Evolutionary conservation across 2,797 vertebrate genomes (phyloP), one percentile per base, ranked within the genome.

Genomic region (Carapus acus): DNA sequence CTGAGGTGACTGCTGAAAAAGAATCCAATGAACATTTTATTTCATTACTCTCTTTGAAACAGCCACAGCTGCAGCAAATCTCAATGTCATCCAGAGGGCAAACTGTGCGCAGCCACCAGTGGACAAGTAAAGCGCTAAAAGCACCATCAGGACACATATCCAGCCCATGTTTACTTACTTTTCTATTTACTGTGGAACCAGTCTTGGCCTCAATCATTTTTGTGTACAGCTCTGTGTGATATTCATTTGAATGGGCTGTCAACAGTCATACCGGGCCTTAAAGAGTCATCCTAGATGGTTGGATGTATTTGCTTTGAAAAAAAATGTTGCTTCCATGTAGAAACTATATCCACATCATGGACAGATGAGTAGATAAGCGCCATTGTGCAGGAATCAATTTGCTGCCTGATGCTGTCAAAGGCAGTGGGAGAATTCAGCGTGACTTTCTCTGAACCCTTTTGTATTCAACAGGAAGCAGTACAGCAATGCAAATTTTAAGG

Each of bases 81-180:
- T 64, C 73, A 82, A 85, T 82, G 81, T 80, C 79, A 71, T 65
- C 59, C 59, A 71, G 64, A 80, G 77, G 78, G 58, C 74, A 76
- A 80, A 69, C 1, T 3, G 8, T 53, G 64, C 37, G 73, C 58
- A 40, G 43, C 38, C 13, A 23, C 44, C 9, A 15, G 47, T 31
- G 40, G 65, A 62, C 21, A 44, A 56, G 55, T 50, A 9, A 44
- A 55, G 52, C 53, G 40, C 63, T 40, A 58, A 34, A 44, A 6
- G 40, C 48, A 19, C 3, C 31, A 19, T 40, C 22, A 44, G 14
- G 44, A 43, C 36, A 18, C 2, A 23, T 20, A 7, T 31, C 15
- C 20, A 20, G 23, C 37, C 45, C 20, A 7, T 52, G 43, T 59
- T 63, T 65, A 40, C 64, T 62, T 40, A 3, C 36, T 19, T 34